Percentiles rank a stretch among this genome's conserved stretches.
Evolutionary conservation across 37 sponge, comb jelly and placozoan species (phyloP).

Genomic region (Agelas oroides): DNA sequence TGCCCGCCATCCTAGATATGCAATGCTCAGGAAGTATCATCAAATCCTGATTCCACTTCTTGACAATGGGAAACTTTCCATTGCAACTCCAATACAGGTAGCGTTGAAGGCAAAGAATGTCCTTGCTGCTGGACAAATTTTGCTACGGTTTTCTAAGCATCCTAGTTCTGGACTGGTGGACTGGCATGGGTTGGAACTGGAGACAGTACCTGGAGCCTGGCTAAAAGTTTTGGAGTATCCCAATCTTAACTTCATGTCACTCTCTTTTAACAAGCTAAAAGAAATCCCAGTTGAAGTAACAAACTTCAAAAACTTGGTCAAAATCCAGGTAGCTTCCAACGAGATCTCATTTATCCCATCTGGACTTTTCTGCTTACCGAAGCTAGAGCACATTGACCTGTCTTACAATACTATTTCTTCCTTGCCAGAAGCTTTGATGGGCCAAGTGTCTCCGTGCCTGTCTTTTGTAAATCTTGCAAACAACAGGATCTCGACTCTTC

Average conservation of each 20-base stretch:
- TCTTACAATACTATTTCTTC: conserved; percentile 53
- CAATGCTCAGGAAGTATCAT: conserved; percentile 20
- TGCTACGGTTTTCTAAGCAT: conserved; percentile 19
- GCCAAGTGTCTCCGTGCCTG: conserved; percentile 17
- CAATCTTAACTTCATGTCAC: conserved; percentile 28
- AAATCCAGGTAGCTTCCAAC: conserved; percentile 58
- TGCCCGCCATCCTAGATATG: neutral
- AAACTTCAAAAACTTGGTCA: conserved; percentile 17
- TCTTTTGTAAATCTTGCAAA: conserved; percentile 41
- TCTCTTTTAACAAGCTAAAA: conserved; percentile 54
- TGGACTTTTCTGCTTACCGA: conserved; percentile 53
- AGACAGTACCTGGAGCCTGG: conserved; percentile 30
- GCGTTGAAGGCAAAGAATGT: conserved; percentile 39
- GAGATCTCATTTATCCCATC: conserved; percentile 36
- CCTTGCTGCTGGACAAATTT: conserved; percentile 30
- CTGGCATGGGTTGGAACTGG: conserved; percentile 66
- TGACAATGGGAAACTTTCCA: conserved; percentile 46
- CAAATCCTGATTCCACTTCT: conserved; percentile 54
- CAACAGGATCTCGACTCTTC: conserved; percentile 46
- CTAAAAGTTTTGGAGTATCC: conserved; percentile 7
- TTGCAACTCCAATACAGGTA: conserved; percentile 44
- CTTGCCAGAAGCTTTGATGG: conserved; percentile 50
- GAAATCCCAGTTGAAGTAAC: conserved; percentile 37
- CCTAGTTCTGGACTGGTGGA: conserved; percentile 47
- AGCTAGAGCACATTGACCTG: conserved; percentile 49